Conservation (phyloP, 2,113 vertebrate species). For the Serilophus lunatus region DNA sequence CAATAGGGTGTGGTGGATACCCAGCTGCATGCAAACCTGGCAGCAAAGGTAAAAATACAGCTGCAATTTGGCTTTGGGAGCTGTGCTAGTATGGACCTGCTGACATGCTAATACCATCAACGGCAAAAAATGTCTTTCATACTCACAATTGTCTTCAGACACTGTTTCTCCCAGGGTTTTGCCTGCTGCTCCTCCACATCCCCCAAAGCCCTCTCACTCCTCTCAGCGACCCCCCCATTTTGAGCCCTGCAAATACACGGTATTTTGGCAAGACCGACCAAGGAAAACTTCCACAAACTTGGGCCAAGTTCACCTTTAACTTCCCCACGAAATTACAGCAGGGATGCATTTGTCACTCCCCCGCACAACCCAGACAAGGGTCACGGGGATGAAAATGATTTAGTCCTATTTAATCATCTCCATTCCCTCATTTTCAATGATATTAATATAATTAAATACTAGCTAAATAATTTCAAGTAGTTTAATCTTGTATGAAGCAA, state of each 20-base stretch:
- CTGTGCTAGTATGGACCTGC: slow-evolving; percentile 77
- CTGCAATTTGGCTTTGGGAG: slow-evolving; percentile 75
- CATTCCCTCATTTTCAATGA: slow-evolving; percentile 2
- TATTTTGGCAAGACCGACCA: accelerated
- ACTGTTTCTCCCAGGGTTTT: not conserved
- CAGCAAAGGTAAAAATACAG: slow-evolving; percentile 72
- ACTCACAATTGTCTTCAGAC: slow-evolving; percentile 25
- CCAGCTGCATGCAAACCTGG: slow-evolving; percentile 81
- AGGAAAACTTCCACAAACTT: not conserved
- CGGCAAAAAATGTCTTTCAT: slow-evolving; percentile 50
- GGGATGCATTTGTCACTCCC: slow-evolving; percentile 39
- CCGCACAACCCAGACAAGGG: not conserved
- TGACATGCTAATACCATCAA: slow-evolving; percentile 66
- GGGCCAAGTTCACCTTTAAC: slow-evolving; percentile 14
- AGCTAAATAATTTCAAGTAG: slow-evolving; percentile 43
- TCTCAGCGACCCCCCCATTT: not conserved
- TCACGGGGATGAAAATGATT: slow-evolving; percentile 43
- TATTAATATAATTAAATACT: slow-evolving; percentile 58
- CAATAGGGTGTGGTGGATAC: slow-evolving; percentile 78
- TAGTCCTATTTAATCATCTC: slow-evolving; percentile 44
- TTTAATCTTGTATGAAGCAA: slow-evolving; percentile 28
- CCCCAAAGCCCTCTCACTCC: not conserved
- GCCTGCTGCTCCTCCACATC: not conserved
- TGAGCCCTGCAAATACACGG: not conserved
- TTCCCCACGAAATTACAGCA: not conserved